phyloP scores from a whole-genome alignment of 2,888 invertebrate species.

The Aphrophora alni region DNA sequence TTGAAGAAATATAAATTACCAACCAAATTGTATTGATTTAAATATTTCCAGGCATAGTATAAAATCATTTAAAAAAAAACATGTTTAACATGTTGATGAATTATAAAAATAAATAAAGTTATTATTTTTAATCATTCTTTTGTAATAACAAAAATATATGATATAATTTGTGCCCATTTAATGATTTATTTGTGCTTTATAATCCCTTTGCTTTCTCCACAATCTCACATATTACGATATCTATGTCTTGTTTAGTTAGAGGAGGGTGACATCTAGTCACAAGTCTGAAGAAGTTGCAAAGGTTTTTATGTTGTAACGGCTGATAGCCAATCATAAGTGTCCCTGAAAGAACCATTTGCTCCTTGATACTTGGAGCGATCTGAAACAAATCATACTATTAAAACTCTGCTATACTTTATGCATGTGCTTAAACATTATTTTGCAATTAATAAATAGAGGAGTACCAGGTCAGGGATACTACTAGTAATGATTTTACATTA shows the following conservation, averaged over 20 bases:
- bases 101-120: background rate
- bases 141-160: background rate
- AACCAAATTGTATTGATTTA: no score
- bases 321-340: conserved; percentile 79
- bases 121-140: background rate
- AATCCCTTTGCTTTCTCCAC: conserved; percentile 63
- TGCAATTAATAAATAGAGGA: no score
- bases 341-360: conserved; percentile 68
- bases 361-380: conserved; percentile 76
- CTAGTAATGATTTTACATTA: no score
- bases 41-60: background rate
- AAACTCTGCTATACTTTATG: no score
- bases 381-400: conserved; percentile 51
- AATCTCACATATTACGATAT: conserved; percentile 69
- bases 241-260: conserved; percentile 64
- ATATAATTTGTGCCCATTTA: background rate
- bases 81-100: background rate
- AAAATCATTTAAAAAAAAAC: background rate
- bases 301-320: conserved; percentile 66
- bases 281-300: conserved; percentile 79
- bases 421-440: no score
- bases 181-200: background rate
- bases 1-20: no score
- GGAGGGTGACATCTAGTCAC: conserved; percentile 76
- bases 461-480: no score